phyloP scores from a whole-genome alignment of 1,140 invertebrate species.

The Apis florea region DNA sequence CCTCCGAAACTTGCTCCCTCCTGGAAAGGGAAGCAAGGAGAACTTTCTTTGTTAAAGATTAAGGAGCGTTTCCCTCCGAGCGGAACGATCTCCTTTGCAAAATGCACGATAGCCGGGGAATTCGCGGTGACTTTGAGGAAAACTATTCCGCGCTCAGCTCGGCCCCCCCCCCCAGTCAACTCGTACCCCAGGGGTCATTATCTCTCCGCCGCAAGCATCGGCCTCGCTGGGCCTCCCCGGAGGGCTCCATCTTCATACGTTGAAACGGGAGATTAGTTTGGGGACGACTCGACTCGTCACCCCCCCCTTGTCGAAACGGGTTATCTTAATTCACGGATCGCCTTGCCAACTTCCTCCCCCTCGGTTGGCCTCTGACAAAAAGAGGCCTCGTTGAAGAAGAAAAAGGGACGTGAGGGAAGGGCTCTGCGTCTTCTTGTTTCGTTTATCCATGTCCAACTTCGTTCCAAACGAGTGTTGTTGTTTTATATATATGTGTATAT shows the following conservation, averaged over 20 bases:
- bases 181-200: conserved; percentile 37
- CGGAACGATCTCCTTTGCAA: conserved; percentile 9
- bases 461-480: no score
- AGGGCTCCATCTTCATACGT: conserved; percentile 39
- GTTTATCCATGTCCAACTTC: no score
- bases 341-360: background rate
- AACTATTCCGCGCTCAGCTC: conserved; percentile 39
- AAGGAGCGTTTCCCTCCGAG: background rate
- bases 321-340: conserved; percentile 44
- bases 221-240: conserved; percentile 7
- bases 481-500: no score
- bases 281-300: conserved; percentile 25
- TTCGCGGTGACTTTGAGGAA: conserved; percentile 36
- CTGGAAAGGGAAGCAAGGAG: background rate
- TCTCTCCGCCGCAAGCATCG: conserved; percentile 33
- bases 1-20: background rate
- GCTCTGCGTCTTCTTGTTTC: no score
- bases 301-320: background rate
- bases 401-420: no score
- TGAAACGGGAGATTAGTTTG: conserved; percentile 44
- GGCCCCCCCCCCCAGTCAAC: background rate
- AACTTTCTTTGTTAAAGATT: conserved; percentile 41
- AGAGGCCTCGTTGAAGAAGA: no score
- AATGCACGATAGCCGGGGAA: conserved; percentile 40
- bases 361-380: background rate